Evolutionary conservation across 1,140 invertebrate genomes (phyloP).

Genomic region (Conopomorpha cramerella): DNA sequence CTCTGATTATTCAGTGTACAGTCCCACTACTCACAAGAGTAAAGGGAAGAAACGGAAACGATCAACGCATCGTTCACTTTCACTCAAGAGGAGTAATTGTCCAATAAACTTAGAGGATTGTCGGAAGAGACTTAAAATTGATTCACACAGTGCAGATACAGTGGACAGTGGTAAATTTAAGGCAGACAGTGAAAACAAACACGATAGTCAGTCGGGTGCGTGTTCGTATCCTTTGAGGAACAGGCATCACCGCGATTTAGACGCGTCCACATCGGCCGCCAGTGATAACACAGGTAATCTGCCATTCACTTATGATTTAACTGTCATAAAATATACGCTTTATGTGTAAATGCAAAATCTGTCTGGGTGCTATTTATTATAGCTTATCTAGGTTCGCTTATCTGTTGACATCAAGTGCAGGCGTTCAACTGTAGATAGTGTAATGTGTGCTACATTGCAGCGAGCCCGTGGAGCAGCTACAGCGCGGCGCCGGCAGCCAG

Average conservation of each 20-base stretch:
- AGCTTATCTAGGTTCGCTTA: too few relatives aligned
- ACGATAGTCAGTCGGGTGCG: slow-evolving; percentile 25
- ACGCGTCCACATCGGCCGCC: slow-evolving; percentile 34
- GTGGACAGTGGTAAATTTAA: slow-evolving; percentile 15
- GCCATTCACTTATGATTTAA: too few relatives aligned
- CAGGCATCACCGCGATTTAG: slow-evolving; percentile 30
- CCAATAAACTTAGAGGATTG: slow-evolving; percentile 33
- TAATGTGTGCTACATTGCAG: slow-evolving; percentile 20
- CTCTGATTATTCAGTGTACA: slow-evolving; percentile 57
- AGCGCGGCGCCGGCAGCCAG: slow-evolving; percentile 11
- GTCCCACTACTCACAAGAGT: slow-evolving; percentile 35
- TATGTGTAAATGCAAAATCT: too few relatives aligned
- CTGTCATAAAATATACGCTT: too few relatives aligned
- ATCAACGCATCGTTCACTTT: slow-evolving; percentile 39
- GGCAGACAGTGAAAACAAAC: slow-evolving; percentile 9
- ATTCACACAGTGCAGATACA: slow-evolving; percentile 21
- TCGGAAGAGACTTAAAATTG: slow-evolving; percentile 45
- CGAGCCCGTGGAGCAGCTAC: slow-evolving; percentile 26
- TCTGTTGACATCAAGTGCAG: slow-evolving; percentile 32
- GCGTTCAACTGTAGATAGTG: slow-evolving; percentile 32
- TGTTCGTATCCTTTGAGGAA: slow-evolving; percentile 41
- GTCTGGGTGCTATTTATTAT: too few relatives aligned
- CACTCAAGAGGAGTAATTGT: slow-evolving; percentile 34
- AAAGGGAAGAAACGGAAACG: slow-evolving; percentile 52
- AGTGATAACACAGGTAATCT: slow-evolving; percentile 39